Percentiles rank a stretch among this genome's conserved stretches.
Evolutionary conservation across 2,888 invertebrate species (phyloP).

Genomic region (Thumatha senex): DNA sequence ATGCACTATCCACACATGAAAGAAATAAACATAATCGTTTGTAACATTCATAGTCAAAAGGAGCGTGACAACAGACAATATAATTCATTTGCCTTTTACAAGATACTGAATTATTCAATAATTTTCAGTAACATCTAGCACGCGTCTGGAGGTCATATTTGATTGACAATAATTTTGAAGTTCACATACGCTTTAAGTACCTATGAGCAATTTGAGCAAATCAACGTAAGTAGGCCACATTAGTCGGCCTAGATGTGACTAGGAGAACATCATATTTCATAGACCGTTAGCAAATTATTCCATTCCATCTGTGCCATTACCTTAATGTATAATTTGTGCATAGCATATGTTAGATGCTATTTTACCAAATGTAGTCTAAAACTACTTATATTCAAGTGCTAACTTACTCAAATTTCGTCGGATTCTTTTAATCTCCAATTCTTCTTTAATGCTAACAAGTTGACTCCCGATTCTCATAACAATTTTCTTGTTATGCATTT

Average conservation of each 20-base stretch:
- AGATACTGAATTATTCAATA: conserved; percentile 13
- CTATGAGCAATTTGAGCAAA: conserved; percentile 70
- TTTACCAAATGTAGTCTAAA: no score
- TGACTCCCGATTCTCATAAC: no score
- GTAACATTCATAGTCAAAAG: background rate
- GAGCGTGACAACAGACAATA: conserved; percentile 7
- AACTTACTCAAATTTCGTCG: no score
- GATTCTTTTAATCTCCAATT: no score
- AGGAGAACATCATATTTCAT: conserved; percentile 37
- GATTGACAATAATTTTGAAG: conserved; percentile 33
- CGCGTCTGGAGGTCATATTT: conserved; percentile 32
- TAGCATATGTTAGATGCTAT: conserved; percentile 12
- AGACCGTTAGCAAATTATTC: conserved; percentile 48
- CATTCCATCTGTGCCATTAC: conserved; percentile 41
- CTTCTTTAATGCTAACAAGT: no score
- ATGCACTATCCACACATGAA: conserved; percentile 14
- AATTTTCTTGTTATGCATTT: no score
- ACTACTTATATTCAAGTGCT: no score
- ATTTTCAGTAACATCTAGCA: conserved; percentile 13
- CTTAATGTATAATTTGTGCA: conserved; percentile 41
- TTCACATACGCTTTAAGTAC: conserved; percentile 50
- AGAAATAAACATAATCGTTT: conserved; percentile 14
- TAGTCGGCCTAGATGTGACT: conserved; percentile 41
- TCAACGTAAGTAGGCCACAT: conserved; percentile 72
- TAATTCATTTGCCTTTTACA: conserved; percentile 11